phyloP scores from a whole-genome alignment of 2,797 vertebrate species.

The Bucorvus abyssinicus region DNA sequence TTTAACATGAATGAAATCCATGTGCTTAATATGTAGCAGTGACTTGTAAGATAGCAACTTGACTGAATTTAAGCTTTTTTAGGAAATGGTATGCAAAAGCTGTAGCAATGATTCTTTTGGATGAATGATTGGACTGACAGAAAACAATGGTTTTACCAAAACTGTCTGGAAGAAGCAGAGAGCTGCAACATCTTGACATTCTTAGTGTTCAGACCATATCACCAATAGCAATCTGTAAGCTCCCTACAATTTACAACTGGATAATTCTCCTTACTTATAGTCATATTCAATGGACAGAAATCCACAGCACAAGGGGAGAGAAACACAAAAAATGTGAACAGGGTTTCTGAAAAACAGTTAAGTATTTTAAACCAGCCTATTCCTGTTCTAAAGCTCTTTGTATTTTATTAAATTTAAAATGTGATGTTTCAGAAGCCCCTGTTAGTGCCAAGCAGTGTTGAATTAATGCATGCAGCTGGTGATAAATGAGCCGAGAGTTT shows the following conservation, averaged over 20 bases:
- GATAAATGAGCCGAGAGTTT: constrained; percentile 67
- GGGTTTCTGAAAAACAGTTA: neutral
- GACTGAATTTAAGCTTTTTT: neutral
- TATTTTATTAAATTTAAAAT: constrained; percentile 57
- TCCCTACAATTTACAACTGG: neutral
- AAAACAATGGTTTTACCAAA: neutral
- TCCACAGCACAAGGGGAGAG: neutral
- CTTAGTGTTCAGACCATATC: neutral
- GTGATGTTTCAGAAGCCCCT: constrained; percentile 34
- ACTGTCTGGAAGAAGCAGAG: neutral
- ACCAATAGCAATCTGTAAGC: neutral
- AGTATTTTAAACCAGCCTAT: constrained; percentile 14
- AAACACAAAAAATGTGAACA: neutral
- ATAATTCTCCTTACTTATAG: neutral
- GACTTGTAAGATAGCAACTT: neutral
- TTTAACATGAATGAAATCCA: neutral
- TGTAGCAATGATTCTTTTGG: neutral
- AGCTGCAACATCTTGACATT: neutral
- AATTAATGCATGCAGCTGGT: constrained; percentile 66
- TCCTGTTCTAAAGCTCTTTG: constrained; percentile 38
- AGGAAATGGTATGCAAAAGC: neutral
- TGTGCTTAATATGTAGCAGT: neutral
- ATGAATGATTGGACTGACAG: neutral
- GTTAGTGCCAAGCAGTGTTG: constrained; percentile 55
- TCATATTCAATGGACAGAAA: neutral